These are phyloP conservation scores for Henricia sp. DNA, from an alignment of 53 echinoderm and acorn worm genomes.

Conservation along the genomic window DNA sequence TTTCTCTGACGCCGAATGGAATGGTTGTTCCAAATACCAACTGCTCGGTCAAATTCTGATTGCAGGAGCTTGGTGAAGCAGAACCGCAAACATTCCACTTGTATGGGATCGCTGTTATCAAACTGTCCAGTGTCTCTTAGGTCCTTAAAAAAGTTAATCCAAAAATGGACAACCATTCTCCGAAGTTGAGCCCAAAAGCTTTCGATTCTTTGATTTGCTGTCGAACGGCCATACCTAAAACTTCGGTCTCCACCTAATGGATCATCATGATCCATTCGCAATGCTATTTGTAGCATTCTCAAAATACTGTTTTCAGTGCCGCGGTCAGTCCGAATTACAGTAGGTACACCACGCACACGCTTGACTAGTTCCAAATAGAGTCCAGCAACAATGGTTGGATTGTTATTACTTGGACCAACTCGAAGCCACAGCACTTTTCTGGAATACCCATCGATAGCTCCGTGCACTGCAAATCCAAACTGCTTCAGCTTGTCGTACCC, in stretches of 20 bases:
- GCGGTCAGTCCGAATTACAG: slow-evolving; percentile 66
- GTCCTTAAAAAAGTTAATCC: slow-evolving; percentile 74
- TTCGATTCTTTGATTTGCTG: slow-evolving; percentile 73
- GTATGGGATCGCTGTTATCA: slow-evolving; percentile 49
- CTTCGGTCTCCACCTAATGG: slow-evolving; percentile 52
- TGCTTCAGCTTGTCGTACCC: slow-evolving; percentile 78
- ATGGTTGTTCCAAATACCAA: slow-evolving; percentile 64
- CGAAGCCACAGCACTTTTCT: slow-evolving; percentile 72
- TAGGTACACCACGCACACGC: slow-evolving; percentile 50
- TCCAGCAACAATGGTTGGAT: slow-evolving; percentile 44
- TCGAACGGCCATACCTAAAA: slow-evolving; percentile 72
- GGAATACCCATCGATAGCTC: slow-evolving; percentile 75
- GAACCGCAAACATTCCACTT: slow-evolving; percentile 58
- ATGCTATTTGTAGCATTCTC: slow-evolving; percentile 49
- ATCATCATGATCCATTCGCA: slow-evolving; percentile 71
- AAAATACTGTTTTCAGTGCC: slow-evolving; percentile 78
- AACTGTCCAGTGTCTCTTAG: slow-evolving; percentile 64
- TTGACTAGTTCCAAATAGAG: slow-evolving; percentile 44
- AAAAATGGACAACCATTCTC: slow-evolving; percentile 41
- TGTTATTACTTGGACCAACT: slow-evolving; percentile 68
- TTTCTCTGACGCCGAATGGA: slow-evolving; percentile 60
- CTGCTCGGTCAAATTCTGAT: slow-evolving; percentile 34
- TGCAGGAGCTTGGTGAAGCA: slow-evolving; percentile 61
- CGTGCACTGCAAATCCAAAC: slow-evolving; percentile 72
- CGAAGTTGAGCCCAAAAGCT: slow-evolving; percentile 69